Evolutionary conservation across 2,888 invertebrate species (phyloP).

Genomic region (Melinopterus prodromus): DNA sequence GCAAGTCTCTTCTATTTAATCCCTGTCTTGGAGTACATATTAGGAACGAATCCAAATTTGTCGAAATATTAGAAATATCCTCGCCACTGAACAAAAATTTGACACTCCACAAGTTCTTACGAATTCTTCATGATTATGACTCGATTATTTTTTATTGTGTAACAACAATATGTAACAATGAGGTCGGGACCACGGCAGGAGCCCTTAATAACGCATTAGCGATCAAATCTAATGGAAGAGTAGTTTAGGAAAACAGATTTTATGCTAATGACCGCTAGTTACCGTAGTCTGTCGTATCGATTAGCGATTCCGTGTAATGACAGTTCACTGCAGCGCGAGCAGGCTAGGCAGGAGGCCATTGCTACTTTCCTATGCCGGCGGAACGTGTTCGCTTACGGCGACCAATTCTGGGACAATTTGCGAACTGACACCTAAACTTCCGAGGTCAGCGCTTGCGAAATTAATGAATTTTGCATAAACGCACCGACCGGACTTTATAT

Average conservation of each 20-base stretch:
- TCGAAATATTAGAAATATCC: too few species aligned
- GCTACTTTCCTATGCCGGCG: not conserved
- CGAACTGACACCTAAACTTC: constrained; percentile 4
- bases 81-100: too few species aligned
- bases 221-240: not conserved
- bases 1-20: too few species aligned
- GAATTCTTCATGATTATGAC: too few species aligned
- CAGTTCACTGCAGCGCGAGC: not conserved
- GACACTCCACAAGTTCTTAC: too few species aligned
- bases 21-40: too few species aligned
- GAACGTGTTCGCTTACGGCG: not conserved
- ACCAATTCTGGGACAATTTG: not conserved
- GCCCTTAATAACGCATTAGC: constrained; percentile 4
- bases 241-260: constrained; percentile 4
- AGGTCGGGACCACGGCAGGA: too few species aligned
- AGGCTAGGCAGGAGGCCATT: not conserved
- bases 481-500: not conserved
- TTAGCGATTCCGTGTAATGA: not conserved
- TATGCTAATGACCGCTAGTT: not conserved
- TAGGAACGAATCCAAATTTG: too few species aligned
- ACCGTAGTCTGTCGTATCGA: not conserved
- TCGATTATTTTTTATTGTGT: too few species aligned
- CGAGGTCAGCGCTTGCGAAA: not conserved
- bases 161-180: too few species aligned
- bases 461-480: constrained; percentile 4